phyloP scores from a whole-genome alignment of 2,113 vertebrate genomes.

The Pyrgilauda ruficollis region DNA sequence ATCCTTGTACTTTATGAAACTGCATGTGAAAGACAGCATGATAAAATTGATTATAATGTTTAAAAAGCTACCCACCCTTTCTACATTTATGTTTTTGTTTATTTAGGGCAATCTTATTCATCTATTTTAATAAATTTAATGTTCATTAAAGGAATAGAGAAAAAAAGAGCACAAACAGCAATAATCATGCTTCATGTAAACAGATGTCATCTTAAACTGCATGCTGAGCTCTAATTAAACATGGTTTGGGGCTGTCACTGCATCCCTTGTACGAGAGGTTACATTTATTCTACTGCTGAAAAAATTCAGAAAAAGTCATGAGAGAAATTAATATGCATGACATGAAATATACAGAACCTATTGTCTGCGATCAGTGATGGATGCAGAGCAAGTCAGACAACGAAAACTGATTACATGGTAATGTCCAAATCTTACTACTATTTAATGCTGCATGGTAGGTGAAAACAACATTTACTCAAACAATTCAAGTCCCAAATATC shows the following conservation, averaged over 20 bases:
- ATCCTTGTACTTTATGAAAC: background rate
- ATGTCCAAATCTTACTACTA: background rate
- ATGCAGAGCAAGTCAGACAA: background rate
- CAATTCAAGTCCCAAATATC: background rate
- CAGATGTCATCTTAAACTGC: background rate
- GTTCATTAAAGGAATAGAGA: background rate
- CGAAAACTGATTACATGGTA: background rate
- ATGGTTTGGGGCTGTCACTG: background rate
- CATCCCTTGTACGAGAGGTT: background rate
- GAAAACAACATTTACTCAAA: background rate
- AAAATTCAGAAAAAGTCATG: background rate
- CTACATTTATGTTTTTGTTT: background rate
- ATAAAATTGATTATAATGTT: background rate
- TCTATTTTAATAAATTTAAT: background rate
- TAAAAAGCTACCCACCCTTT: background rate
- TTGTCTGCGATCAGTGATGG: background rate
- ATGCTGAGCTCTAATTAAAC: background rate
- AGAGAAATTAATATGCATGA: background rate
- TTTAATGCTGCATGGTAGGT: background rate
- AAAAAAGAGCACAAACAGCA: background rate
- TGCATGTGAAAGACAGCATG: background rate
- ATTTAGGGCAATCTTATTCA: background rate
- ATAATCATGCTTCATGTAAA: background rate
- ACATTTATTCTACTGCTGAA: background rate
- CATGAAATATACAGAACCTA: background rate